Conservation (phyloP, 2,888 invertebrate species). For the Cheilosia urbana region DNA sequence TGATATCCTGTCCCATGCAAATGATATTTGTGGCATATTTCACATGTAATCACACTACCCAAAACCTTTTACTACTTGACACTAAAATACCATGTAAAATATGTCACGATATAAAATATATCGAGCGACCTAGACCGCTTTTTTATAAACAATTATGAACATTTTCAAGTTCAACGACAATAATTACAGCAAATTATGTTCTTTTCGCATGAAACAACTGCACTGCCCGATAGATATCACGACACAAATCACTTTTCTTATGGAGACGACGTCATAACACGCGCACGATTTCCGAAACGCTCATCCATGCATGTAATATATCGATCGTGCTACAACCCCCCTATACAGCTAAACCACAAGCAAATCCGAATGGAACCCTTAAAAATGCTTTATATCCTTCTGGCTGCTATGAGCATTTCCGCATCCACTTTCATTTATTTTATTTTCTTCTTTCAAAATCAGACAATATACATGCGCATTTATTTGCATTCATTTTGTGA, state of each 20-base stretch:
- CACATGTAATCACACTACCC: no score
- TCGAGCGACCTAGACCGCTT: no score
- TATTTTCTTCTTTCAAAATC: slow-evolving; percentile 62
- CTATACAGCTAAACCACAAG: neutral
- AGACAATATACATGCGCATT: slow-evolving; percentile 75
- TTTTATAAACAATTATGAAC: no score
- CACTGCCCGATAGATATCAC: neutral
- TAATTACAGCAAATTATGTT: no score
- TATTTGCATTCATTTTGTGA: slow-evolving; percentile 72
- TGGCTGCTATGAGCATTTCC: slow-evolving; percentile 26
- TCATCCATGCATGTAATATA: no score
- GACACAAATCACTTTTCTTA: neutral
- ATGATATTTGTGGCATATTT: no score
- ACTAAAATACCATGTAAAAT: no score
- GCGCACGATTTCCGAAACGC: neutral
- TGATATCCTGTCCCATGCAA: no score
- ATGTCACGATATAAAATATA: no score
- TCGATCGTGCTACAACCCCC: neutral
- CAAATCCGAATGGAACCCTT: slow-evolving; percentile 20
- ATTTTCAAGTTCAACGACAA: no score
- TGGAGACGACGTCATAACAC: no score
- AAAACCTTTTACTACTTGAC: no score
- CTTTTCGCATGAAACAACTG: neutral
- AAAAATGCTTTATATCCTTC: slow-evolving; percentile 46
- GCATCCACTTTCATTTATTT: slow-evolving; percentile 52